Conservation (phyloP, 2,888 invertebrate species). For the Andrena dorsata region DNA sequence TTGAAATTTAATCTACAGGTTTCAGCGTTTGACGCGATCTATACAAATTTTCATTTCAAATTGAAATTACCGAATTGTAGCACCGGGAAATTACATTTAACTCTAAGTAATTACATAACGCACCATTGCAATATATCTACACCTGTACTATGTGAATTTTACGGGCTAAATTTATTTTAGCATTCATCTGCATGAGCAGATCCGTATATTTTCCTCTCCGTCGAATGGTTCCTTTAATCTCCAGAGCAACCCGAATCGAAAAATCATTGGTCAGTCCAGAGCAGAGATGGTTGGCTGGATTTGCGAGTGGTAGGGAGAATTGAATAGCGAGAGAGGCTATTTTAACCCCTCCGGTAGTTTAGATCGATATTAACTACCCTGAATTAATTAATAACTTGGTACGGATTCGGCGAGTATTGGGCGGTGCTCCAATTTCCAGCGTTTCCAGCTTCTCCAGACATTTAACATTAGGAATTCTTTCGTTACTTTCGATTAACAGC, state of each 20-base stretch:
- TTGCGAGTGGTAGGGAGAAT: background rate
- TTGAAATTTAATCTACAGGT: too few relatives aligned
- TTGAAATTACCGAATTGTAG: too few relatives aligned
- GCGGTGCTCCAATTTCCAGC: background rate
- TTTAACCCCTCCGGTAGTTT: slow-evolving; percentile 9
- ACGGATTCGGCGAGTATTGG: background rate
- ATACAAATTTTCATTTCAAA: too few relatives aligned
- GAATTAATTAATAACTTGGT: slow-evolving; percentile 19
- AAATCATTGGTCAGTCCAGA: background rate
- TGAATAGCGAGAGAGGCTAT: slow-evolving; percentile 24
- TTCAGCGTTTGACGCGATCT: too few relatives aligned
- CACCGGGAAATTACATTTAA: too few relatives aligned
- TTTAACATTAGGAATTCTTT: too few relatives aligned
- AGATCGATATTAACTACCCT: slow-evolving; percentile 21
- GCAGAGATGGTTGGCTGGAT: background rate
- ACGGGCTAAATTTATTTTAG: background rate
- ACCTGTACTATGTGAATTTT: too few relatives aligned
- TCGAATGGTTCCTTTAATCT: background rate
- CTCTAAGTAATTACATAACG: too few relatives aligned
- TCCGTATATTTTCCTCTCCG: background rate
- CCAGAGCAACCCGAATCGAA: background rate
- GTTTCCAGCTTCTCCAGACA: background rate
- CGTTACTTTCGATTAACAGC: too few relatives aligned
- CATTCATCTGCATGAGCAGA: background rate
- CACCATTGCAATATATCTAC: too few relatives aligned